Evolutionary conservation across 1,140 invertebrate species (phyloP).

Genomic region (Drosophila lacteicornis): DNA sequence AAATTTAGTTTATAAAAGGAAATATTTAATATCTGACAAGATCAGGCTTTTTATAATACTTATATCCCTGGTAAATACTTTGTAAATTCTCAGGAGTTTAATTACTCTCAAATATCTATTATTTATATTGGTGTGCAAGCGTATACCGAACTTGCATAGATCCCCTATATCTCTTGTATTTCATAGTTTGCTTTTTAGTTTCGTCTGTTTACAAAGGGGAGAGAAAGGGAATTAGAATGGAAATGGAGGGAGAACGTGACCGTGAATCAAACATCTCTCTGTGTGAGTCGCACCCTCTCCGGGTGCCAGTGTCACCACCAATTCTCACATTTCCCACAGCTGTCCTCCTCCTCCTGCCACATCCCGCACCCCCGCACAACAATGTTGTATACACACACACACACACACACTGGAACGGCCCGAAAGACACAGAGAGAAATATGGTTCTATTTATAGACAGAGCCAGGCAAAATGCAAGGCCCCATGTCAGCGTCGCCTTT

Average conservation of each 20-base stretch:
- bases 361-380: constrained; percentile 33
- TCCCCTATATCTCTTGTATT: constrained; percentile 1
- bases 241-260: constrained; percentile 27
- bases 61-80: neutral
- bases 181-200: constrained; percentile 9
- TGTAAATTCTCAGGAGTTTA: neutral
- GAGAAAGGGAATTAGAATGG: neutral
- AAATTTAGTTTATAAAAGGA: too few relatives aligned
- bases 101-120: neutral
- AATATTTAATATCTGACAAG: neutral
- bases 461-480: constrained; percentile 29
- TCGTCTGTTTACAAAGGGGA: constrained; percentile 2
- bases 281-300: constrained; percentile 17
- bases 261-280: constrained; percentile 30
- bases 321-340: constrained; percentile 37
- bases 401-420: neutral
- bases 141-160: neutral
- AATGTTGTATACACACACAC: constrained; percentile 3
- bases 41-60: neutral
- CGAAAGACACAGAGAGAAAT: constrained; percentile 6
- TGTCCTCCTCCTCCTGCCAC: constrained; percentile 43
- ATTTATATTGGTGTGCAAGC: neutral
- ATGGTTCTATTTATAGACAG: constrained; percentile 51
- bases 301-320: constrained; percentile 52
- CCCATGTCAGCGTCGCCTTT: constrained; percentile 37